These are phyloP conservation scores for Zeuzera pyrina DNA, from an alignment of 2,888 invertebrate genomes.

Conservation along the genomic window DNA sequence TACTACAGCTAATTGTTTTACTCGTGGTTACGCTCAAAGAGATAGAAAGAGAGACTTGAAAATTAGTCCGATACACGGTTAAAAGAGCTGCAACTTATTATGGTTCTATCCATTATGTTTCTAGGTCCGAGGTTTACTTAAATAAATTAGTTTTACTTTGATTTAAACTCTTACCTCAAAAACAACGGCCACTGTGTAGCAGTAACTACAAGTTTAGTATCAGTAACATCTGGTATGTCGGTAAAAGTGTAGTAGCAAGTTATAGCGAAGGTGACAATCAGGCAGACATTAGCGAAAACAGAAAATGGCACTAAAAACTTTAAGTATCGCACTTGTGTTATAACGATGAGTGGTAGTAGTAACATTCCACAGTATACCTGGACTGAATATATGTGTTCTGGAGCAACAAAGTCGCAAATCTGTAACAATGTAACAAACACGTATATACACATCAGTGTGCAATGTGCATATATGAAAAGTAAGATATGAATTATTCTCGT, in stretches of 20 bases:
- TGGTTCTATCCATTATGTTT: no score
- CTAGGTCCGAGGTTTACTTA: no score
- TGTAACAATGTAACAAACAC: conserved; percentile 35
- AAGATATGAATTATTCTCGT: no score
- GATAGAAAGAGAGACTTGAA: no score
- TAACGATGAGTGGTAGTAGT: conserved; percentile 77
- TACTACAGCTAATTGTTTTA: no score
- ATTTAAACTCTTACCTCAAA: conserved; percentile 79
- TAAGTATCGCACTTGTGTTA: conserved; percentile 80
- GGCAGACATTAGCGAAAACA: conserved; percentile 85
- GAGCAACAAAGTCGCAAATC: conserved; percentile 60
- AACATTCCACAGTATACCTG: conserved; percentile 78
- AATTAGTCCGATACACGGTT: no score
- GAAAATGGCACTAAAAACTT: conserved; percentile 92
- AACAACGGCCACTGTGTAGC: conserved; percentile 83
- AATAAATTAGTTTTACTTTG: no score
- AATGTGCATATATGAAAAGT: neutral
- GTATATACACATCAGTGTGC: neutral
- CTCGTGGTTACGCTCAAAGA: no score
- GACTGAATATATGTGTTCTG: conserved; percentile 54
- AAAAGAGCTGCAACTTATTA: no score
- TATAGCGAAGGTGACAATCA: conserved; percentile 82
- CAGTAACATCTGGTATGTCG: conserved; percentile 34
- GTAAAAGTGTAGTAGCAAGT: conserved; percentile 87
- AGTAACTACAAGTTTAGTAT: conserved; percentile 47